phyloP scores from a whole-genome alignment of 1,140 invertebrate species.

The Oryctes rhinoceros region DNA sequence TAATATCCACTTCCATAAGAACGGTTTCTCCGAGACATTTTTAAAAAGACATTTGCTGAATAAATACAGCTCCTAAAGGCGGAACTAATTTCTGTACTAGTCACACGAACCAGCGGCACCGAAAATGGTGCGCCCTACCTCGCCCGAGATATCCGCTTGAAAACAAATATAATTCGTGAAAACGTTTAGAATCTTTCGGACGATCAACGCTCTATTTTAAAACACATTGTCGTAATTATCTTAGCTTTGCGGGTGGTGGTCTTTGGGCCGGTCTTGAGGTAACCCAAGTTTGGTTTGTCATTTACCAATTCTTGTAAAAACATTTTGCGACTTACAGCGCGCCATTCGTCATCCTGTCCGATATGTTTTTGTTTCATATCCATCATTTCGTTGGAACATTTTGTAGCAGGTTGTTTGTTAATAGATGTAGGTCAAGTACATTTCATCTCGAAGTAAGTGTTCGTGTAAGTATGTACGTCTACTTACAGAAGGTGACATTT shows the following conservation, averaged over 20 bases:
- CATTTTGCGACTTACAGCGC: conserved; percentile 30
- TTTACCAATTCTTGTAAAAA: conserved; percentile 41
- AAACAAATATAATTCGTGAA: conserved; percentile 32
- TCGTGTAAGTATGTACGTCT: not conserved
- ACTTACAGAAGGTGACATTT: too few species aligned
- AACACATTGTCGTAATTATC: conserved; percentile 38
- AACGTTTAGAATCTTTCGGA: not conserved
- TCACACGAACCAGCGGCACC: conserved; percentile 4
- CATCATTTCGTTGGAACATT: not conserved
- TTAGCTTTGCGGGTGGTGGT: conserved; percentile 31
- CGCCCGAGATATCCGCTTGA: not conserved
- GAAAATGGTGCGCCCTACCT: not conserved
- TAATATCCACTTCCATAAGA: conserved; percentile 42
- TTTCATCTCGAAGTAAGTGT: not conserved
- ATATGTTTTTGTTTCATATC: conserved; percentile 14
- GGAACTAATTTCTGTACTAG: conserved; percentile 34
- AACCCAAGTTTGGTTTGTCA: conserved; percentile 39
- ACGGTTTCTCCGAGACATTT: conserved; percentile 28
- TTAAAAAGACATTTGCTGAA: conserved; percentile 37
- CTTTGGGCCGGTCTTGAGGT: conserved; percentile 36
- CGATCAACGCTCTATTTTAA: conserved; percentile 30
- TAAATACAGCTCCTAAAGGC: conserved; percentile 39
- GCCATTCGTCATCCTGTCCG: conserved; percentile 10
- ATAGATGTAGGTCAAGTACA: conserved; percentile 12
- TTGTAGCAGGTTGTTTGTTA: not conserved